Base-by-base conservation (phyloP, 2,888 invertebrate species). In the Trilocha varians region DNA sequence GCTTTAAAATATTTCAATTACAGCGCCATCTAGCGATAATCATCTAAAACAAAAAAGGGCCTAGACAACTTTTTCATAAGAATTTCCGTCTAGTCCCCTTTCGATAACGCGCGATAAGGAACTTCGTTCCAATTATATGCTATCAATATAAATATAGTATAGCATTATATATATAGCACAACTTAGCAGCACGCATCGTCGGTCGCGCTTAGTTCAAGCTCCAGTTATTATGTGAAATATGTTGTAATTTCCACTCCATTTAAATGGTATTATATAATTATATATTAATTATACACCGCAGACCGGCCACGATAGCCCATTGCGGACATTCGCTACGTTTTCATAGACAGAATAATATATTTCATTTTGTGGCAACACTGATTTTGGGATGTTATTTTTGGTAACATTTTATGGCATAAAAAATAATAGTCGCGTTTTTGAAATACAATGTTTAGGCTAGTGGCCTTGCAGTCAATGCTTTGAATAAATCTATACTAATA, bases 301-400 rank as follows among this genome's bases (percentile, higher is more conserved):
- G 5, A 25, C 25, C 25, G 25, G 6, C 25, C 25, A 11, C 11
- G 25, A 11, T 25, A 25, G 11, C 25, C 25, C 8, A 11, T 25
- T 9, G 25, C 11, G 25, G 25, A 5, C 25, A 9, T 6, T 25
- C 25, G 25, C 8, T 11, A 25, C 25, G 25, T 25, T 25, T 25
- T 25, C 25, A 25, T 25, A 25, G 25, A 25, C 25, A 9, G n/a
- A 25, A 25, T 4, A 25, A 9, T 25, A 25, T 25, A 11, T 25
- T 25, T 25, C 11, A 11, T 25, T 39, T 39, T 41, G 36, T 17
- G 36, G 41, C 37, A 18, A 33, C 25, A 25, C 25, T 9, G 6
- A 25, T 9, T 25, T 5, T 42, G 40, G 34, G 25, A 9, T 25
- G 6, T 25, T 5, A 11, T 9, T 9, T 25, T 9, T 11, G 25